These are phyloP conservation scores for Thalassophryne amazonica DNA, from an alignment of 2,797 vertebrate species.

Conservation along the genomic window DNA sequence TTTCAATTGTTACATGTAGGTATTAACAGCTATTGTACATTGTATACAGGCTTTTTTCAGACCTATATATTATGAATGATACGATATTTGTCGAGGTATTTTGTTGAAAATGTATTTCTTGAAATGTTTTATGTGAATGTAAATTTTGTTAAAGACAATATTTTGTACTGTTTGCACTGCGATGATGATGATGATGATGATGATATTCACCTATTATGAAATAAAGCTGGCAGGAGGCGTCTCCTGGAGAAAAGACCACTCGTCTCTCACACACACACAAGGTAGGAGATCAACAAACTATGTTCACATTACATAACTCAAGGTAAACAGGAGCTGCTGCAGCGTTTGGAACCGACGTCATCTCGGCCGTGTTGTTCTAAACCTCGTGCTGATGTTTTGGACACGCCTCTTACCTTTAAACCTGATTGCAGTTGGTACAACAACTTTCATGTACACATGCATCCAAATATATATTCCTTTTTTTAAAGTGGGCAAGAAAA, in stretches of 20 bases:
- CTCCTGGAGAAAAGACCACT: slow-evolving; percentile 27
- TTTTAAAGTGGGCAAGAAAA: no score
- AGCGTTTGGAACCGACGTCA: slow-evolving; percentile 10
- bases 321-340: slow-evolving; percentile 55
- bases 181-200: slow-evolving; percentile 63
- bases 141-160: slow-evolving; percentile 79
- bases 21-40: slow-evolving; percentile 64
- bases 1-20: slow-evolving; percentile 74
- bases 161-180: slow-evolving; percentile 84
- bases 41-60: slow-evolving; percentile 66
- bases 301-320: slow-evolving; percentile 35
- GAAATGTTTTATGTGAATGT: slow-evolving; percentile 81
- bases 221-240: slow-evolving; percentile 54
- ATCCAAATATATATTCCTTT: no score
- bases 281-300: slow-evolving; percentile 23
- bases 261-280: slow-evolving; percentile 4
- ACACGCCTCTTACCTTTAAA: slow-evolving; percentile 12
- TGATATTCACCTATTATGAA: no score
- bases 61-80: slow-evolving; percentile 72
- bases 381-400: slow-evolving; percentile 24
- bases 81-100: slow-evolving; percentile 72
- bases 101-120: slow-evolving; percentile 76
- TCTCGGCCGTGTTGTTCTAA: slow-evolving; percentile 4
- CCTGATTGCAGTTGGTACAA: no score
- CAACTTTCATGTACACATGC: no score